These are phyloP conservation scores for Prorops nasuta DNA, from an alignment of 1,140 invertebrate species.

Conservation along the genomic window DNA sequence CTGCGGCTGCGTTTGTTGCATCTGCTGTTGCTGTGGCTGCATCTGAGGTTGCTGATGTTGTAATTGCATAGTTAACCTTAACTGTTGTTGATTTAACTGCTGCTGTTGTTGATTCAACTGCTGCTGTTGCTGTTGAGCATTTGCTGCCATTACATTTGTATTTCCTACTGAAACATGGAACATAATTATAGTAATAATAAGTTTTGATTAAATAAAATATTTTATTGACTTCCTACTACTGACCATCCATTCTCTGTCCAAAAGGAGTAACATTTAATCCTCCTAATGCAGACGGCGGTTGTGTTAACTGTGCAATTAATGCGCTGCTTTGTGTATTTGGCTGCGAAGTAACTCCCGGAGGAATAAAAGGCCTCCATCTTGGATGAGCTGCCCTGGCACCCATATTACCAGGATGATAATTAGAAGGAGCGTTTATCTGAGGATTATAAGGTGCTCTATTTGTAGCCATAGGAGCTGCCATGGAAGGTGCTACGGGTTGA, in stretches of 20 bases:
- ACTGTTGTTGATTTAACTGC: constrained; percentile 49
- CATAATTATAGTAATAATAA: too few relatives aligned
- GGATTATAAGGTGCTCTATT: constrained; percentile 49
- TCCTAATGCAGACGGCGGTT: constrained; percentile 61
- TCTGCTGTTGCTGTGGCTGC: constrained; percentile 50
- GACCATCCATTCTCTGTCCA: constrained; percentile 57
- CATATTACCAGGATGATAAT: constrained; percentile 51
- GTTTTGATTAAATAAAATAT: not conserved
- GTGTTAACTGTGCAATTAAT: constrained; percentile 68
- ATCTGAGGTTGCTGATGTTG: constrained; percentile 49
- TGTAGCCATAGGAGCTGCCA: constrained; percentile 37
- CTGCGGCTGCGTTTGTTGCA: constrained; percentile 46
- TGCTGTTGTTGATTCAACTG: constrained; percentile 40
- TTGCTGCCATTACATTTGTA: constrained; percentile 48
- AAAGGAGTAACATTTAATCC: constrained; percentile 56
- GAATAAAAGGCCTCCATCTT: constrained; percentile 48
- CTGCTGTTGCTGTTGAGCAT: constrained; percentile 50
- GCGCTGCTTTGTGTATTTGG: constrained; percentile 57
- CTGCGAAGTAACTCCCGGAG: constrained; percentile 43
- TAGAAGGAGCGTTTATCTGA: constrained; percentile 57
- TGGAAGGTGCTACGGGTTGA: constrained; percentile 37
- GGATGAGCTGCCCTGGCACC: constrained; percentile 37
- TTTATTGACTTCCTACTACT: constrained; percentile 2
- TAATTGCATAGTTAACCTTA: too few relatives aligned
- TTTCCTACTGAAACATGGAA: constrained; percentile 24